Evolutionary conservation across 2,888 invertebrate genomes (phyloP).

Genomic region (Heliconius charithonia): DNA sequence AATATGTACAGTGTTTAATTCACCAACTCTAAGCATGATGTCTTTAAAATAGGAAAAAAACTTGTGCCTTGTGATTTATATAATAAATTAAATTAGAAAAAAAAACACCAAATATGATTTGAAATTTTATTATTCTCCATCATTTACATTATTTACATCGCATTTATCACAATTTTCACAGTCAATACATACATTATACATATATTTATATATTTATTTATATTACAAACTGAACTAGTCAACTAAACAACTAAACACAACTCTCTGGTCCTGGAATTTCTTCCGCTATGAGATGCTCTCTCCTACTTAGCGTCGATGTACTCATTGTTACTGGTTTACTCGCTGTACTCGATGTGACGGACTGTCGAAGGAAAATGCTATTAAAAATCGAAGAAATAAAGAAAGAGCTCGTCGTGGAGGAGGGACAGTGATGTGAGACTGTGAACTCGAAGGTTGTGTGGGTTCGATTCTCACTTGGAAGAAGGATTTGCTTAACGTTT

Average conservation of each 20-base stretch:
- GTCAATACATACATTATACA: conserved; percentile 60
- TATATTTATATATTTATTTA: conserved; percentile 51
- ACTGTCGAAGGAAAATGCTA: conserved; percentile 53
- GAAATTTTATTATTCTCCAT: conserved; percentile 49
- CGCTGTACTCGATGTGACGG: conserved; percentile 62
- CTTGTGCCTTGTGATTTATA: not conserved
- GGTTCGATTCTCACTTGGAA: too few species aligned
- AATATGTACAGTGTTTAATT: too few species aligned
- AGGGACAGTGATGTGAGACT: too few species aligned
- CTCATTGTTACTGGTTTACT: conserved; percentile 63
- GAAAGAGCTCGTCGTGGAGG: not conserved
- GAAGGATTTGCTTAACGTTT: too few species aligned
- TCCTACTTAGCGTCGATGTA: conserved; percentile 70
- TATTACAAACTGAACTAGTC: conserved; percentile 46
- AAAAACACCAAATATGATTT: conserved; percentile 35
- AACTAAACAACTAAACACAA: conserved; percentile 69
- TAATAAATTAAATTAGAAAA: not conserved
- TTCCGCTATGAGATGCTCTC: conserved; percentile 79
- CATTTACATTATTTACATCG: conserved; percentile 59
- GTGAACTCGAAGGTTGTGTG: too few species aligned
- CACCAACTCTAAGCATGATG: too few species aligned
- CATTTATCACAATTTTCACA: conserved; percentile 65
- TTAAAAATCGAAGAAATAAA: not conserved
- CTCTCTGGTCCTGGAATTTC: conserved; percentile 81
- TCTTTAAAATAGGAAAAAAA: too few species aligned